Evolutionary conservation across 2,113 vertebrate genomes (phyloP), one percentile per base, ranked within the genome.

Genomic region (Callocephalon fimbriatum): DNA sequence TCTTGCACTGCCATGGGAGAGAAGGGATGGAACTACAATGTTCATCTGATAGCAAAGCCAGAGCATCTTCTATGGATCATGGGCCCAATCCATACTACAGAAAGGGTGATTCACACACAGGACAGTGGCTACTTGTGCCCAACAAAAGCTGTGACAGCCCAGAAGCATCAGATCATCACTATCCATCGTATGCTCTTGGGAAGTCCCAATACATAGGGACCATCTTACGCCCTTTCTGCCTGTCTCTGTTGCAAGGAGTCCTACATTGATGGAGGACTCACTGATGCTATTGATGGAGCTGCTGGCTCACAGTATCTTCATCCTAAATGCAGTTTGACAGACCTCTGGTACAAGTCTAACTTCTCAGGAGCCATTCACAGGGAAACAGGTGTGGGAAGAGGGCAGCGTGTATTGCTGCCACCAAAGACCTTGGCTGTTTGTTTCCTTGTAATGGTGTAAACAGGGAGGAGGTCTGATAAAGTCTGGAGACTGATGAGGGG

Each of bases 181-280:
- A 40, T n/a, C 37, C 29, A 35, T 19, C 1, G 0, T 10, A 18
- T 5, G 13, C 47, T 48, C 35, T 14, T 8, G 45, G 44, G 22
- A 66, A 77, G 27, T 44, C 15, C 16, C 31, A 23, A 13, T 22
- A 18, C 1, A 1, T 4, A 27, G 27, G 58, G 58, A 72, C 25
- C 12, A 12, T 17, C 32, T n/a, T 14, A 12, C 5, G 14, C 19
- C 26, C 29, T 44, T 68, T 47, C 59, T 68, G 45, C 51, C 51
- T 31, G 32, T 2, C 26, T 42, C 22, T 50, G 42, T 12, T 67
- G 22, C 27, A 44, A 67, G 26, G 47, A 50, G 22, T n/a, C 61
- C 45, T 32, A 4, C 2, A 0, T 17, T n/a, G 11, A 4, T 2
- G 7, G 58, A 72, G 58, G 20, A n/a, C 54, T n/a, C 54, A n/a